Evolutionary conservation across 2,797 vertebrate species (phyloP).

Genomic region (Mormyrus proboscirostris): DNA sequence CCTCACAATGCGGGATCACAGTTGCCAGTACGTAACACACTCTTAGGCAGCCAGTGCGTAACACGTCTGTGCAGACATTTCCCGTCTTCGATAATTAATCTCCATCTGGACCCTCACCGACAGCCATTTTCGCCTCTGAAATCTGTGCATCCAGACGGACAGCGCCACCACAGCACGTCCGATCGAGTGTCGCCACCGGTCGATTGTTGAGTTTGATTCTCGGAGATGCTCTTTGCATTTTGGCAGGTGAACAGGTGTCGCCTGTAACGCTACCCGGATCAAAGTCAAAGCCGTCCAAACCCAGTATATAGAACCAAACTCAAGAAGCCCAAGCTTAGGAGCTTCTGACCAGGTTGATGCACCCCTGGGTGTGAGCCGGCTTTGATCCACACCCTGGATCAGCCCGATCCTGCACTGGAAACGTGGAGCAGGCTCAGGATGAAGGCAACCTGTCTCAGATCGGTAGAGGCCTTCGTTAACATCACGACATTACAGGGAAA

Average conservation of each 20-base stretch:
- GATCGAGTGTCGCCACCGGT: not conserved
- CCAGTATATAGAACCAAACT: not conserved
- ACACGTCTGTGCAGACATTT: not conserved
- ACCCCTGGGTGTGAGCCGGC: not conserved
- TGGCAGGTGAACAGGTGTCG: not conserved
- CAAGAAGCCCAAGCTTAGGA: not conserved
- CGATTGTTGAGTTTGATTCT: not conserved
- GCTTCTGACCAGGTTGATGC: not conserved
- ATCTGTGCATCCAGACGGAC: not conserved
- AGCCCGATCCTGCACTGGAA: not conserved
- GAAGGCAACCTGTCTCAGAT: not conserved
- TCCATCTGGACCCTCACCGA: not conserved
- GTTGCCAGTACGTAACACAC: not conserved
- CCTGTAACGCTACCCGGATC: not conserved
- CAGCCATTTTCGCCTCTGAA: not conserved
- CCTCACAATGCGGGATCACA: not conserved
- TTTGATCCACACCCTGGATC: slow-evolving; percentile 22
- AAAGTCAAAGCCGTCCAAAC: not conserved
- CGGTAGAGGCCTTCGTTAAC: not conserved
- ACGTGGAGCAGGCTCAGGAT: not conserved
- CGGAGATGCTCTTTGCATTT: not conserved
- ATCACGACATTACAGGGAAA: not conserved
- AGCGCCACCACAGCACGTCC: no score
- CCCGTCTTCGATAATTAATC: not conserved
- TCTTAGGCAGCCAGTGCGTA: not conserved